phyloP scores from a whole-genome alignment of 2,888 invertebrate species.

The Spisula solida region DNA sequence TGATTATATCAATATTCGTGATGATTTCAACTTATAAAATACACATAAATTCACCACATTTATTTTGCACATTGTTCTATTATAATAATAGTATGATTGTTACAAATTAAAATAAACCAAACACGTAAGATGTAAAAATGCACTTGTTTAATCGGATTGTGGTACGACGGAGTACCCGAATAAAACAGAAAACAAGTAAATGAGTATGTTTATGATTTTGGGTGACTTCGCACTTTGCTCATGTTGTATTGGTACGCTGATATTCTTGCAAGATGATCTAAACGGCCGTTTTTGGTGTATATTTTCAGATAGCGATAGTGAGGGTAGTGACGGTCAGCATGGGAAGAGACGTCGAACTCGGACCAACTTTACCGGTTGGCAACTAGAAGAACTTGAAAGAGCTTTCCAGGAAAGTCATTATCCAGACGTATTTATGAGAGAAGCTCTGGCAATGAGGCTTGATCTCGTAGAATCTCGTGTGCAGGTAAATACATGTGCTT shows the following conservation, averaged over 20 bases:
- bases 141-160: not conserved
- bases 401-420: conserved; percentile 98
- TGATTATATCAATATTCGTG: conserved; percentile 5
- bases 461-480: conserved; percentile 99
- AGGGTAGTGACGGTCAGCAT: conserved; percentile 79
- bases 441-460: conserved; percentile 97
- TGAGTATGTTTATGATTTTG: too few relatives aligned
- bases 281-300: not conserved
- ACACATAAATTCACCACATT: not conserved
- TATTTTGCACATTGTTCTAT: not conserved
- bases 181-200: too few relatives aligned
- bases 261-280: too few relatives aligned
- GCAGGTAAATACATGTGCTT: conserved; percentile 92
- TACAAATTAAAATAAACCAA: not conserved
- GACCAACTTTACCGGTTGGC: conserved; percentile 91
- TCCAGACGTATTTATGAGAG: conserved; percentile 99
- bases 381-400: conserved; percentile 93
- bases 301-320: conserved; percentile 74
- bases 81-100: too few relatives aligned
- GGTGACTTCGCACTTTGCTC: too few relatives aligned
- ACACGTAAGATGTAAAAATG: not conserved
- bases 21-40: conserved; percentile 18
- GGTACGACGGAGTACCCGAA: too few relatives aligned
- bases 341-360: conserved; percentile 86
- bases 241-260: too few relatives aligned